These are phyloP conservation scores for Onthophagus sagittarius DNA, from an alignment of 2,888 invertebrate genomes.

Conservation along the genomic window DNA sequence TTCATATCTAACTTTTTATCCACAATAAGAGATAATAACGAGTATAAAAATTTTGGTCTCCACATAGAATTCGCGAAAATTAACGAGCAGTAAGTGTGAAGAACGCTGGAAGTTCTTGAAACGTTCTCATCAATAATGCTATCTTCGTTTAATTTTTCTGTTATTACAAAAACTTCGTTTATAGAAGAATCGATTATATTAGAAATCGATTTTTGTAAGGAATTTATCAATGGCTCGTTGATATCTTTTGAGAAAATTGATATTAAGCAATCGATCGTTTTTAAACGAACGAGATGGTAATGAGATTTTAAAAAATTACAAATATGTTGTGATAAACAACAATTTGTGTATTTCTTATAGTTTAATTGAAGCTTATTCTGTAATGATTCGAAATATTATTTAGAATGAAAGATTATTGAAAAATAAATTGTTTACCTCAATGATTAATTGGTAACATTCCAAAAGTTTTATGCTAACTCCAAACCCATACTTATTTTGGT, in stretches of 20 bases:
- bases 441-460: slow-evolving; percentile 45
- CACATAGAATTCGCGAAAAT: slow-evolving; percentile 53
- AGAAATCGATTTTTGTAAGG: slow-evolving; percentile 41
- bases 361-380: not conserved
- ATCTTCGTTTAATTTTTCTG: slow-evolving; percentile 46
- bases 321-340: slow-evolving; percentile 31
- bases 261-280: slow-evolving; percentile 44
- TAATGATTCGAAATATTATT: not conserved
- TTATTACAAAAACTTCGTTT: slow-evolving; percentile 41
- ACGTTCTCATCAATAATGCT: slow-evolving; percentile 56
- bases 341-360: slow-evolving; percentile 26
- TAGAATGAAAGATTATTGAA: not conserved
- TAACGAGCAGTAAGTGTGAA: slow-evolving; percentile 55
- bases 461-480: slow-evolving; percentile 43
- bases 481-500: slow-evolving; percentile 42
- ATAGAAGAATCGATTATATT: slow-evolving; percentile 39
- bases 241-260: slow-evolving; percentile 36
- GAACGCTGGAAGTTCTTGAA: slow-evolving; percentile 56
- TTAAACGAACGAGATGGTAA: slow-evolving; percentile 47
- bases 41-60: slow-evolving; percentile 53
- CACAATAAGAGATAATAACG: slow-evolving; percentile 53
- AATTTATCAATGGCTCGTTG: slow-evolving; percentile 27
- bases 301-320: slow-evolving; percentile 43
- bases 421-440: slow-evolving; percentile 36
- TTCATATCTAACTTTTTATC: slow-evolving; percentile 51